Base-by-base conservation (phyloP, 2,113 vertebrate species). In the Eolophus roseicapilla region DNA sequence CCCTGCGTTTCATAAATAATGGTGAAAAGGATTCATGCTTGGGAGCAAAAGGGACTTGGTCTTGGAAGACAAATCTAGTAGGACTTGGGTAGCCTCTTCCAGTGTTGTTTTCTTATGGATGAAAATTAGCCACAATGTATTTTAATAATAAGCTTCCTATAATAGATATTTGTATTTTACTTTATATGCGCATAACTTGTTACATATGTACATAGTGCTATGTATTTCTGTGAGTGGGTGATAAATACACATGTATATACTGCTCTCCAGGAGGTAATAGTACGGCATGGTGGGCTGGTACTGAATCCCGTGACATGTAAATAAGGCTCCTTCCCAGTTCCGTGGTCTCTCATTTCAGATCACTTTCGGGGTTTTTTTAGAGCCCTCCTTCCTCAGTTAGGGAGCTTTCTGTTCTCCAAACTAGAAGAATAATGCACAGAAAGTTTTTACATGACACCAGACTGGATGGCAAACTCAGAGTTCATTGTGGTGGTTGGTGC, bases 281-380 rank as follows among this genome's bases (percentile, higher is more conserved):
- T 62, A 44, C 10, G 28, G 8, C 6, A 5, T 46, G 10, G 7
- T 73, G 25, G 18, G 19, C 35, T 64, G 47, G 11, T 53, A 28
- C 18, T 64, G 39, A 63, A 78, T 41, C 7, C 14, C 4, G 6
- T 43, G 29, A 53, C 17, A 29, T 12, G 16, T 10, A 59, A 76
- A 76, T 59, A 53, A 33, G 15, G 10, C 5, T 70, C 9, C 33
- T 76, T 64, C 59, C 50, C 5, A 23, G 43, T 73, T 88, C 39
- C 43, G 5, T 39, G 13, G 5, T 80, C 9, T 69, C 28, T 84
- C 29, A 33, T 67, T 85, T 41, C 28, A 69, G 24, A n/a, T 47
- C 5, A 5, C 4, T 57, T 77, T 82, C 6, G 1, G 7, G 3
- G 1, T 1, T 41, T 4, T 52, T 55, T 50, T 17, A 62, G 14